Evolutionary conservation across 2,888 invertebrate species (phyloP).

Genomic region (Leptogaster cylindrica): DNA sequence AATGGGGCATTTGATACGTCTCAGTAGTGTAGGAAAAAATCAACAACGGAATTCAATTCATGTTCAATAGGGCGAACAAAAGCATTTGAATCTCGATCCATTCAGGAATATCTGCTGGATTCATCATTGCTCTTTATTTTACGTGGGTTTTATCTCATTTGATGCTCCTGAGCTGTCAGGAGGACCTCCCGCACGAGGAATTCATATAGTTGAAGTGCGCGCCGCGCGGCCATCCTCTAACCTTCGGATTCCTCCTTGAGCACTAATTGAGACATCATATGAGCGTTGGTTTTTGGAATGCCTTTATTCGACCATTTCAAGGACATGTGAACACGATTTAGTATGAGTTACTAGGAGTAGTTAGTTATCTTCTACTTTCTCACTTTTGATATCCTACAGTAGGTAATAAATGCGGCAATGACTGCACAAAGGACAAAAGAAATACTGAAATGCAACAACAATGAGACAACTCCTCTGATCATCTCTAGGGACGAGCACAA

Average conservation of each 20-base stretch:
- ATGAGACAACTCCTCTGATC: constrained; percentile 16
- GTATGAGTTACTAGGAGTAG: constrained; percentile 36
- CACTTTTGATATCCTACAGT: constrained; percentile 21
- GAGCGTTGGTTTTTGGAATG: constrained; percentile 23
- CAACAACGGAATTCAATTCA: constrained; percentile 27
- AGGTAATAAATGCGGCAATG: constrained; percentile 39
- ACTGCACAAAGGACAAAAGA: constrained; percentile 19
- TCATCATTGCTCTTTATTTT: constrained; percentile 24
- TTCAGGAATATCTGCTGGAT: constrained; percentile 15
- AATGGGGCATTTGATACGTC: constrained; percentile 34
- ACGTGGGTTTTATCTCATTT: neutral
- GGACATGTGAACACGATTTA: constrained; percentile 41
- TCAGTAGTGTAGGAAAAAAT: constrained; percentile 5
- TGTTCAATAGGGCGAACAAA: constrained; percentile 23
- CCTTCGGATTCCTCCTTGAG: constrained; percentile 16
- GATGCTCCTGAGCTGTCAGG: constrained; percentile 15
- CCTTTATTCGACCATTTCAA: constrained; percentile 26
- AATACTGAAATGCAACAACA: neutral
- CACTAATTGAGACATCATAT: constrained; percentile 39
- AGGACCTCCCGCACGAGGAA: constrained; percentile 38
- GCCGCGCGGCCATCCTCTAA: constrained; percentile 4
- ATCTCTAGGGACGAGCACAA: constrained; percentile 33
- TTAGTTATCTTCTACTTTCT: constrained; percentile 39
- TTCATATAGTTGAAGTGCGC: neutral
- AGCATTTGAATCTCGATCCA: constrained; percentile 27